Conservation (phyloP, 2,113 vertebrate species). For the Pristiophorus japonicus region DNA sequence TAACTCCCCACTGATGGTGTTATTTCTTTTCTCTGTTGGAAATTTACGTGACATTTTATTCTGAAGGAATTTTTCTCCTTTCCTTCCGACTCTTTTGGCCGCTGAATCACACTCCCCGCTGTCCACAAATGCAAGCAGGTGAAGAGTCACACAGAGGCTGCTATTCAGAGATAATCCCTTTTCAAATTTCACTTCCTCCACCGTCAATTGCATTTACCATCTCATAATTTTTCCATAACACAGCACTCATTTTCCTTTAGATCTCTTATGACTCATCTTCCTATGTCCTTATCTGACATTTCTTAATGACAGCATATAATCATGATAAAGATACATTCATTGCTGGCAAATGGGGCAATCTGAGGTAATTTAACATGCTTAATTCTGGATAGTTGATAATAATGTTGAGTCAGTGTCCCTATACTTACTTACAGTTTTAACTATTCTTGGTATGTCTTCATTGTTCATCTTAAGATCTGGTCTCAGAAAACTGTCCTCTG, state of each 20-base stretch:
- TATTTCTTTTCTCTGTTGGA: conserved; percentile 26
- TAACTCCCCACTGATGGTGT: conserved; percentile 1
- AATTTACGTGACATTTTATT: conserved; percentile 7
- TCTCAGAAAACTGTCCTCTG: background rate
- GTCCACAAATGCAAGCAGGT: background rate
- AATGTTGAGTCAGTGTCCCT: background rate
- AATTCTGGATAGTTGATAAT: background rate
- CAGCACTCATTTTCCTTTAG: background rate
- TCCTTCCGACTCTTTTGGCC: background rate
- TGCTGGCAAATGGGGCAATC: too few relatives aligned
- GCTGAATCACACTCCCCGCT: conserved; percentile 17
- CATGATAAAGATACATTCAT: background rate
- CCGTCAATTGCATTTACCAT: background rate
- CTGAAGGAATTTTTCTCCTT: background rate
- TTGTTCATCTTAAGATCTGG: too few relatives aligned
- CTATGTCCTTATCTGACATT: background rate
- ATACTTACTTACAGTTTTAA: background rate
- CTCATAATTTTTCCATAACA: conserved; percentile 25
- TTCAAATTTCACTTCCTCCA: conserved; percentile 5
- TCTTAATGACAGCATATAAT: background rate
- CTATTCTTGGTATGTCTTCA: background rate
- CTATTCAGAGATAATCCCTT: conserved; percentile 30
- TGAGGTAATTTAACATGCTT: background rate
- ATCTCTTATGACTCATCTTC: background rate
- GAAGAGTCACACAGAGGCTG: conserved; percentile 1